phyloP scores from a whole-genome alignment of 2,888 invertebrate species.

The Xestia c-nigrum region DNA sequence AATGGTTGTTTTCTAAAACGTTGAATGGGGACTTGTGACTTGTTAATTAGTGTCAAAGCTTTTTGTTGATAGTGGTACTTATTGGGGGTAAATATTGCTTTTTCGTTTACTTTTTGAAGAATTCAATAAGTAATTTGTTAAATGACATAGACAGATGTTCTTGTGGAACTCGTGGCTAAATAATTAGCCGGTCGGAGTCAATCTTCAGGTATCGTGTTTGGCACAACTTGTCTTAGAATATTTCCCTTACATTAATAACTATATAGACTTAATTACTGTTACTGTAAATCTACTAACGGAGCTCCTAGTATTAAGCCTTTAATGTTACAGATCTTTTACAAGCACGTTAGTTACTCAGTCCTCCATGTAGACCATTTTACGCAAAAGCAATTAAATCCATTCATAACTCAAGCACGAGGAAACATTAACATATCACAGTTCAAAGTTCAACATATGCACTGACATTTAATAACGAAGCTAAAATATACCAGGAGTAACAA shows the following conservation, averaged over 20 bases:
- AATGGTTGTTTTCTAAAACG: slow-evolving; percentile 58
- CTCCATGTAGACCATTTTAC: slow-evolving; percentile 16
- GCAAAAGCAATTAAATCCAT: slow-evolving; percentile 51
- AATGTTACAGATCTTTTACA: slow-evolving; percentile 1
- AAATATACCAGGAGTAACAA: slow-evolving; percentile 11
- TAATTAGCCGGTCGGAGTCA: background rate
- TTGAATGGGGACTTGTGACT: slow-evolving; percentile 45
- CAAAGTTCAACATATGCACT: slow-evolving; percentile 53
- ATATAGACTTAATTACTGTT: background rate
- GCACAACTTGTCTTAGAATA: background rate
- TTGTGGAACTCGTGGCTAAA: background rate
- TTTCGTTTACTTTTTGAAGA: slow-evolving; percentile 6
- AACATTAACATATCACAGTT: slow-evolving; percentile 59
- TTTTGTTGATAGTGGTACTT: slow-evolving; percentile 23
- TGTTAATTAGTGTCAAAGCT: slow-evolving; percentile 27
- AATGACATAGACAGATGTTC: background rate
- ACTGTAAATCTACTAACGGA: background rate
- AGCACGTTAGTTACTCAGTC: background rate
- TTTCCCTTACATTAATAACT: background rate
- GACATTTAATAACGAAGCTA: slow-evolving; percentile 48
- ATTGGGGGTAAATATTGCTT: slow-evolving; percentile 24
- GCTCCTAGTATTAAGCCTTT: slow-evolving; percentile 25
- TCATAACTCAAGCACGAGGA: slow-evolving; percentile 42
- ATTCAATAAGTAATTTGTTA: background rate
- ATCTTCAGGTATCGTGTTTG: background rate